Conservation (phyloP, 2,888 invertebrate genomes). For the Linnaemya vulpina region DNA sequence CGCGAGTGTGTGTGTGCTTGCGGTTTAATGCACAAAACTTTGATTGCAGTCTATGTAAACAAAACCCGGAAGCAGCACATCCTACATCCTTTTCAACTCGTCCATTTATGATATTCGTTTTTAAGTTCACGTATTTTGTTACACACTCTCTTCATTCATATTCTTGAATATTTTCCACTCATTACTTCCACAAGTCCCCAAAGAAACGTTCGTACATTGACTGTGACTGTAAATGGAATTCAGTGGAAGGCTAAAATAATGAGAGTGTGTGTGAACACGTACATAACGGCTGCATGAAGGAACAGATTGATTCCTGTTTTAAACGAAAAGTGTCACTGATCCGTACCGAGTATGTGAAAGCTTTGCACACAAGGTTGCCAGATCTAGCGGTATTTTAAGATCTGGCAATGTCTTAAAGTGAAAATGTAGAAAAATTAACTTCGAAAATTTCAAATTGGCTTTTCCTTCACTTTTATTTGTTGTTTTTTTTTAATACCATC, state of each 20-base stretch:
- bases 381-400: no score
- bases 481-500: no score
- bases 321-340: no score
- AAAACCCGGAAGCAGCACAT: conserved; percentile 66
- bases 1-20: conserved; percentile 6
- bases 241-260: not conserved
- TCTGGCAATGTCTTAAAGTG: no score
- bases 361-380: no score
- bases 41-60: conserved; percentile 66
- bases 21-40: conserved; percentile 48
- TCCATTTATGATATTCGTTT: conserved; percentile 29
- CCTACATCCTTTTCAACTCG: conserved; percentile 67
- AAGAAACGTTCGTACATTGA: not conserved
- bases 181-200: conserved; percentile 41
- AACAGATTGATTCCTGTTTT: no score
- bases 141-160: not conserved
- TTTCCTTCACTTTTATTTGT: no score
- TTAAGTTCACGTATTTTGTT: conserved; percentile 31
- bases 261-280: no score
- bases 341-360: no score
- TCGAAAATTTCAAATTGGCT: no score
- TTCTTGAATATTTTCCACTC: conserved; percentile 43
- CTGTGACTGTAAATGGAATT: conserved; percentile 1
- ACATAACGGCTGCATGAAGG: no score
- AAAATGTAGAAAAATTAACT: no score